Evolutionary conservation across 2,797 vertebrate genomes (phyloP).

Genomic region (Rhadinocentrus ornatus): DNA sequence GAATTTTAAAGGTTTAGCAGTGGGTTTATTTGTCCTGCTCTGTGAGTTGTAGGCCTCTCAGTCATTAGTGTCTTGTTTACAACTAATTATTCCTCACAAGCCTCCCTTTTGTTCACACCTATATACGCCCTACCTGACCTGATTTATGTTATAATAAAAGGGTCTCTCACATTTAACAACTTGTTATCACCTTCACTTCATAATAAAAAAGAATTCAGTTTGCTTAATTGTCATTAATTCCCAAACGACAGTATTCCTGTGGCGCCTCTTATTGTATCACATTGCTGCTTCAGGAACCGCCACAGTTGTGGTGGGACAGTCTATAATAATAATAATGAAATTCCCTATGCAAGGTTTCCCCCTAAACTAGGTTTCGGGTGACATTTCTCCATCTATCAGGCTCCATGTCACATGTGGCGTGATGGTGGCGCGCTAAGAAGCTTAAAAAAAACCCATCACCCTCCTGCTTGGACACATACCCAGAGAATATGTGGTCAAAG

Average conservation of each 20-base stretch:
- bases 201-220: slow-evolving; percentile 8
- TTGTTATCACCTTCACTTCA: background rate
- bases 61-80: slow-evolving; percentile 6
- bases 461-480: slow-evolving; percentile 57
- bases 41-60: slow-evolving; percentile 6
- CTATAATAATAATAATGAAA: slow-evolving; percentile 12
- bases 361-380: slow-evolving; percentile 29
- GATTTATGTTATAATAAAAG: background rate
- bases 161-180: slow-evolving; percentile 9
- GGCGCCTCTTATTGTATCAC: slow-evolving; percentile 2
- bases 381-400: slow-evolving; percentile 35
- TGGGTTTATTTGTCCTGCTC: slow-evolving; percentile 30
- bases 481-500: background rate
- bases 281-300: slow-evolving; percentile 3
- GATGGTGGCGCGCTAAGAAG: slow-evolving; percentile 28
- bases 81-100: background rate
- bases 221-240: slow-evolving; percentile 20
- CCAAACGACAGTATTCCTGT: slow-evolving; percentile 4
- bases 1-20: slow-evolving; percentile 24
- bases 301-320: slow-evolving; percentile 8
- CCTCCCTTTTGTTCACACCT: background rate
- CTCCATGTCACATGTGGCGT: slow-evolving; percentile 23
- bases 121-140: background rate
- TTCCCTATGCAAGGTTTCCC: slow-evolving; percentile 5
- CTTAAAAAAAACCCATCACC: slow-evolving; percentile 46